Conservation (phyloP, 2,797 vertebrate genomes). For the Pterois miles region DNA sequence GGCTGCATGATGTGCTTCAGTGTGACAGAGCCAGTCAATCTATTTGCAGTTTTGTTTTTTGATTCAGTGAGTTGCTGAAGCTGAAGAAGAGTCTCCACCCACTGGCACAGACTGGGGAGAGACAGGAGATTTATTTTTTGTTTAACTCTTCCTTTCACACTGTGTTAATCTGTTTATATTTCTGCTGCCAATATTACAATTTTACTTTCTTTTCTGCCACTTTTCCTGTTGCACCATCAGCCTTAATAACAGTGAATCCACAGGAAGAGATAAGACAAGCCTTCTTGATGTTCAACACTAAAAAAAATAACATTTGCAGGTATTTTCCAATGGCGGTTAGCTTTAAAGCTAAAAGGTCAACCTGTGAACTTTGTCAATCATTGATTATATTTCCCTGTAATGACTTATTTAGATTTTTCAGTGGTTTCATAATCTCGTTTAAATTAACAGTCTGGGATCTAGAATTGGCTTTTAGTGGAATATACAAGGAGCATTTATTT, state of each 20-base stretch:
- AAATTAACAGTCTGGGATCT: not conserved
- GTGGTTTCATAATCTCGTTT: not conserved
- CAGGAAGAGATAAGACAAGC: not conserved
- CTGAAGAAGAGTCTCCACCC: conserved; percentile 39
- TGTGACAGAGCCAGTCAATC: conserved; percentile 22
- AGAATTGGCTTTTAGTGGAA: not conserved
- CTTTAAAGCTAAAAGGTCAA: conserved; percentile 15
- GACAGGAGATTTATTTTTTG: not conserved
- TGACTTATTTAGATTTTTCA: not conserved
- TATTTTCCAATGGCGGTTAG: not conserved
- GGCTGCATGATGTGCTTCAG: conserved; percentile 26
- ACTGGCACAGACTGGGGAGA: not conserved
- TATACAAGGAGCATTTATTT: not conserved
- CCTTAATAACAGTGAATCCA: not conserved
- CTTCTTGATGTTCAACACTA: not conserved
- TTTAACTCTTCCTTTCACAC: not conserved
- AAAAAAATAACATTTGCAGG: conserved; percentile 6
- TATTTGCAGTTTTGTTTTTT: conserved; percentile 38
- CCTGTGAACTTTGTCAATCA: conserved; percentile 12
- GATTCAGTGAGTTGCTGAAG: conserved; percentile 21
- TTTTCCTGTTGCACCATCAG: not conserved
- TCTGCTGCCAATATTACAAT: not conserved
- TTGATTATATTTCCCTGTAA: not conserved
- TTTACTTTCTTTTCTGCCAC: not conserved
- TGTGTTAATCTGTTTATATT: not conserved